phyloP scores from a whole-genome alignment of 2,797 vertebrate genomes.

The Acridotheres tristis region DNA sequence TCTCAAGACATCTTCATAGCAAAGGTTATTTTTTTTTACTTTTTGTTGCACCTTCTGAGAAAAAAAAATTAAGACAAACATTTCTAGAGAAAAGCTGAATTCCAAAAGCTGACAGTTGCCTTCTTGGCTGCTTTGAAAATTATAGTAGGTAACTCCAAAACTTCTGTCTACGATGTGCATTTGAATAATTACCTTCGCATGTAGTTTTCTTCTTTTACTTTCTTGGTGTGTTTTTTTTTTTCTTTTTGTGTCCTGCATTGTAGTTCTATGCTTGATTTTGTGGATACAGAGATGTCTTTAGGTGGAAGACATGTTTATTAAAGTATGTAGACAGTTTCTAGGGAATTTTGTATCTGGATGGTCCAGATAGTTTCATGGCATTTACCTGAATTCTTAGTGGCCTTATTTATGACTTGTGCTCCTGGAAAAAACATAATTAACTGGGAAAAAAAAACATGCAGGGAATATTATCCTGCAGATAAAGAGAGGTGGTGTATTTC shows the following conservation, averaged over 20 bases:
- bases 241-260: not conserved
- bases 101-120: not conserved
- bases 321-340: not conserved
- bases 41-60: not conserved
- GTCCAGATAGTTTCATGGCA: not conserved
- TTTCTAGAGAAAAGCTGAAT: not conserved
- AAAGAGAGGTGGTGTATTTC: not conserved
- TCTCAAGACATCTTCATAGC: not conserved
- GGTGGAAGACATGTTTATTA: not conserved
- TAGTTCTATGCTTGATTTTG: not conserved
- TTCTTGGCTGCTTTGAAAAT: not conserved
- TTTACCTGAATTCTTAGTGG: constrained; percentile 1
- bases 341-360: not conserved
- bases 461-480: constrained; percentile 16
- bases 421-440: not conserved
- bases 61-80: not conserved
- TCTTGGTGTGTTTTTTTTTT: not conserved
- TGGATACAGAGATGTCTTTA: not conserved
- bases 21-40: not conserved
- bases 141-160: not conserved
- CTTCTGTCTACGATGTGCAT: not conserved
- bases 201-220: not conserved
- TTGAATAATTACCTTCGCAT: not conserved
- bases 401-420: not conserved
- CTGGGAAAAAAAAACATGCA: not conserved